These are phyloP conservation scores for Sminthopsis crassicaudata DNA, from an alignment of 2,113 vertebrate genomes.

Conservation along the genomic window DNA sequence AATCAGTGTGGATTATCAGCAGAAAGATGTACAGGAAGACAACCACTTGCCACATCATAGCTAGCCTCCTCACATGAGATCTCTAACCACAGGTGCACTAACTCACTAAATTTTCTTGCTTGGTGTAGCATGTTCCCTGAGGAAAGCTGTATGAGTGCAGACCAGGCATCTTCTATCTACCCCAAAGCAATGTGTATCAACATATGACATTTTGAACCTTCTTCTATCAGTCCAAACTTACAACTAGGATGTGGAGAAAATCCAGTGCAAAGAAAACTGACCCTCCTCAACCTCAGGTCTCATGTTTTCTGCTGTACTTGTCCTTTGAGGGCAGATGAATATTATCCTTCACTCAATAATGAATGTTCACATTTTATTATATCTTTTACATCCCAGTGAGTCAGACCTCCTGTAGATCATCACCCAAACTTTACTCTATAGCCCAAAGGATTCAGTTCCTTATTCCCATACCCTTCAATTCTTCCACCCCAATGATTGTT, in stretches of 20 bases:
- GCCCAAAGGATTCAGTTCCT: not conserved
- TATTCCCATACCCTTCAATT: not conserved
- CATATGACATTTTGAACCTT: not conserved
- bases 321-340: not conserved
- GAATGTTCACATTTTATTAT: not conserved
- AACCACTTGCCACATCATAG: not conserved
- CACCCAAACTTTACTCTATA: not conserved
- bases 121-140: not conserved
- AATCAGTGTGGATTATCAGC: not conserved
- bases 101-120: not conserved
- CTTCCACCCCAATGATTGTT: not conserved
- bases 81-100: not conserved
- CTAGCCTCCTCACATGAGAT: not conserved
- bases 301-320: not conserved
- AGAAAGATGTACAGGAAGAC: not conserved
- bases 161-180: not conserved
- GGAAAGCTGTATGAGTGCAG: not conserved
- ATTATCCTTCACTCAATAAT: not conserved
- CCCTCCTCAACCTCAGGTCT: not conserved
- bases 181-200: not conserved
- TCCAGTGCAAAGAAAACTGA: not conserved
- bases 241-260: not conserved
- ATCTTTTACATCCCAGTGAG: not conserved
- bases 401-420: not conserved
- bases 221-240: not conserved